Base-by-base conservation (phyloP, 2,113 vertebrate species). In the Oryzias celebensis region DNA sequence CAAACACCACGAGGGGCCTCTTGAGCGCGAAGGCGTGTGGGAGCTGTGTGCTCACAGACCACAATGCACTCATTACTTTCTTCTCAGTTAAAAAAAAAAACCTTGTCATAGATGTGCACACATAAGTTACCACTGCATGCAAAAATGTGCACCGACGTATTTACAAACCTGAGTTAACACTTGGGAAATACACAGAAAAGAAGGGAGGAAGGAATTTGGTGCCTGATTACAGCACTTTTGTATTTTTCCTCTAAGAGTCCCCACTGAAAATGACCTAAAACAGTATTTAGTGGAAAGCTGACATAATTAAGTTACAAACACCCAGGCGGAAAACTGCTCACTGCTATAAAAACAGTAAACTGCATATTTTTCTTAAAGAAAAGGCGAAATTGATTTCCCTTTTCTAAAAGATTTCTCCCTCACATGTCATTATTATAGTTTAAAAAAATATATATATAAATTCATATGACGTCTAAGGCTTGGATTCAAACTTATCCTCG, bases 1-100 rank as follows among this genome's bases (percentile, higher is more conserved):
- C 82, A 88, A 90, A 90, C 70, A 82, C 56, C 64, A 69, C 57
- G 46, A 78, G 68, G 36, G 68, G 85, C 71, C 84, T 71, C 75
- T 71, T 79, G 80, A 85, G 85, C 79, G 80, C 65, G 17, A 58
- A 71, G 77, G 75, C 18, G 72, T 64, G 84, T 81, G 78, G 88
- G 80, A 78, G 84, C 78, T 78, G 78, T 82, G 43, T 69, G 28
- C 80, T 73, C 71, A 61, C 14, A 48, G 83, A 84, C 77, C 79
- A 82, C 73, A 62, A 23, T 64, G 58, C 65, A 73, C 72, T 74
- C 53, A 69, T 73, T 68, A 82, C 72, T 77, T 79, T 72, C 80
- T 69, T 26, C 61, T 77, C 57, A 78, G 88, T 80, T 80, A 55
- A 82, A 82, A 81, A 77, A 79, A 69, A 78, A 88, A 55, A 59